Conservation (phyloP, 2,113 vertebrate genomes). For the Carassius auratus region DNA sequence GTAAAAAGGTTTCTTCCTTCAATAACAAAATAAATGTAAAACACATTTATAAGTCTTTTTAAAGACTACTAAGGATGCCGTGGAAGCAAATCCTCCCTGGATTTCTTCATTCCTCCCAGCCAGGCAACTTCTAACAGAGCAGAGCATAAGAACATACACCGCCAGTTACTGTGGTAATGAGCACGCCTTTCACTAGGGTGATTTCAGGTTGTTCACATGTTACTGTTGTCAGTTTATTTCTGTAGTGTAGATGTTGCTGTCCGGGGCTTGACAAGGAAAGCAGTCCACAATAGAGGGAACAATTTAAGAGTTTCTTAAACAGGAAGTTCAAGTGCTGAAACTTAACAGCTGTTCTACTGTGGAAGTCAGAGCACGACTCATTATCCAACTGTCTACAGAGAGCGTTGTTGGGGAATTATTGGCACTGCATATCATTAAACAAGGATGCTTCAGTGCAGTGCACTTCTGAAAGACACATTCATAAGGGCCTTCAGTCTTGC, state of each 20-base stretch:
- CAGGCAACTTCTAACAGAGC: constrained; percentile 11
- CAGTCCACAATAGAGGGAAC: constrained; percentile 6
- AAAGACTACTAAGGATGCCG: neutral
- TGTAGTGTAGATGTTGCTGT: constrained; percentile 39
- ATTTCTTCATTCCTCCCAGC: constrained; percentile 11
- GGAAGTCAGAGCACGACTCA: constrained; percentile 30
- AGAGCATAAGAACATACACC: neutral
- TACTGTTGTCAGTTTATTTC: constrained; percentile 32
- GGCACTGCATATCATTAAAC: constrained; percentile 46
- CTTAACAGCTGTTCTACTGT: constrained; percentile 31
- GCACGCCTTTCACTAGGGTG: constrained; percentile 27
- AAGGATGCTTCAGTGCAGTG: constrained; percentile 26
- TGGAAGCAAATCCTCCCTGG: constrained; percentile 14
- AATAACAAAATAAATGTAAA: constrained; percentile 21
- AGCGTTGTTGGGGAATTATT: constrained; percentile 43
- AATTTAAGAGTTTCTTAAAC: constrained; percentile 33
- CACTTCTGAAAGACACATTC: constrained; percentile 36
- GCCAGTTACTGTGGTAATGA: constrained; percentile 2
- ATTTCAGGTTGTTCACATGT: constrained; percentile 27
- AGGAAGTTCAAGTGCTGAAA: constrained; percentile 37
- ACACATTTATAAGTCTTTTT: constrained; percentile 21
- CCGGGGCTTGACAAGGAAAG: constrained; percentile 25
- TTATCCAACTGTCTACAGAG: constrained; percentile 39
- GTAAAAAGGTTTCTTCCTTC: constrained; percentile 14
- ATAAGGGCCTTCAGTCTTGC: neutral